phyloP scores from a whole-genome alignment of 2,113 vertebrate genomes.

The Vanacampus margaritifer region DNA sequence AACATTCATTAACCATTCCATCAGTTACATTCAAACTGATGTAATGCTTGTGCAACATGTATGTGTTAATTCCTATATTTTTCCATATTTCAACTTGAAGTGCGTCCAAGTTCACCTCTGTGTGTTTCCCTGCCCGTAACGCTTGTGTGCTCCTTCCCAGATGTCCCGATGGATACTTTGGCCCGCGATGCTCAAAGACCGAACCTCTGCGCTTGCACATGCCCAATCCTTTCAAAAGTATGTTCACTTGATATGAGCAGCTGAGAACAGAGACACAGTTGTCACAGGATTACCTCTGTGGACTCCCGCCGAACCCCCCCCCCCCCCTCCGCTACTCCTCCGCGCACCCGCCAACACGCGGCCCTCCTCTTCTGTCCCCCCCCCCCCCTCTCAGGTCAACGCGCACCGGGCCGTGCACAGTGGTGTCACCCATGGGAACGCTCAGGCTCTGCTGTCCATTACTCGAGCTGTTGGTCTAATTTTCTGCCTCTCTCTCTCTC shows the following conservation, averaged over 20 bases:
- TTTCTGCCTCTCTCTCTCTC: slow-evolving; percentile 69
- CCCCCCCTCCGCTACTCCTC: slow-evolving; percentile 4
- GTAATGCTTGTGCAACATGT: not conserved
- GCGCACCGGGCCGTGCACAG: slow-evolving; percentile 56
- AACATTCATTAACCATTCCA: not conserved
- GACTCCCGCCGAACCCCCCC: slow-evolving; percentile 41
- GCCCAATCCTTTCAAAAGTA: slow-evolving; percentile 97
- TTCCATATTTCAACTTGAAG: no score
- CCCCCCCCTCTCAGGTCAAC: slow-evolving; percentile 65
- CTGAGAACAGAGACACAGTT: slow-evolving; percentile 68
- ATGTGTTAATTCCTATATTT: not conserved
- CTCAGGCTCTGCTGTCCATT: slow-evolving; percentile 71
- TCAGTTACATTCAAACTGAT: not conserved
- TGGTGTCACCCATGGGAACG: slow-evolving; percentile 65
- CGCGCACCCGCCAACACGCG: not conserved
- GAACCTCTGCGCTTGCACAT: slow-evolving; percentile 94
- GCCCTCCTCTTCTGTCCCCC: slow-evolving; percentile 42
- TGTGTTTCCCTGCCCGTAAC: slow-evolving; percentile 57
- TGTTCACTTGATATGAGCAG: slow-evolving; percentile 78
- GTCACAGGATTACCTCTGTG: slow-evolving; percentile 66
- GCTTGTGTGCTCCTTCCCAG: slow-evolving; percentile 92
- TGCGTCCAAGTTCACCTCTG: slow-evolving; percentile 16
- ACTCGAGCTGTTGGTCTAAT: slow-evolving; percentile 75
- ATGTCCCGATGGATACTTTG: slow-evolving; percentile 96
- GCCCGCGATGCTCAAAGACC: slow-evolving; percentile 94